Percentiles rank a stretch among this genome's conserved stretches.
These are phyloP conservation scores for Hozukius guyotensis DNA, from an alignment of 2,797 vertebrate species.

Conservation along the genomic window DNA sequence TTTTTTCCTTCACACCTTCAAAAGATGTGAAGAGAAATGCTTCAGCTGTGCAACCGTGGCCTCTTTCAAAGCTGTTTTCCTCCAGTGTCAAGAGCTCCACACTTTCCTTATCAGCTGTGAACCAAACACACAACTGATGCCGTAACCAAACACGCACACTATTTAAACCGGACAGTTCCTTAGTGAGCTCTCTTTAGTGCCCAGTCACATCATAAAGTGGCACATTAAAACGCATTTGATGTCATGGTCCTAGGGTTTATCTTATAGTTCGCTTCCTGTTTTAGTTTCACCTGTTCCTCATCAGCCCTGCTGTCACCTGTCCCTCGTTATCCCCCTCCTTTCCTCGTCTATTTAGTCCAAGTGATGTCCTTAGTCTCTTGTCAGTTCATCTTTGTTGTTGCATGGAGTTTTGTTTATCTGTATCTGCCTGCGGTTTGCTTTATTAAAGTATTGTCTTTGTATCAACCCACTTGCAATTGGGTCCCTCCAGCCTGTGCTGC, in stretches of 20 bases:
- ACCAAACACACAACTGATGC: constrained; percentile 9
- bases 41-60: constrained; percentile 21
- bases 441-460: too few species aligned
- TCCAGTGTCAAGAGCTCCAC: neutral
- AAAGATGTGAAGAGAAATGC: constrained; percentile 35
- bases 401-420: too few species aligned
- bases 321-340: neutral
- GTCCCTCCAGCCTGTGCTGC: too few species aligned
- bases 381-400: too few species aligned
- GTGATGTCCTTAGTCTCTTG: too few species aligned
- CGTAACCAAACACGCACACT: neutral
- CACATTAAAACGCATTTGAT: neutral
- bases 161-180: neutral
- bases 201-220: neutral
- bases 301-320: neutral
- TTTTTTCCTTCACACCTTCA: constrained; percentile 56
- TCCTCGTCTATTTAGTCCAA: too few species aligned
- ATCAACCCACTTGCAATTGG: too few species aligned
- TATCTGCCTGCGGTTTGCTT: too few species aligned
- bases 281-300: too few species aligned
- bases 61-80: constrained; percentile 3
- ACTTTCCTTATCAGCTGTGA: constrained; percentile 18
- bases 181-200: neutral
- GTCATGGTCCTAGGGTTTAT: too few species aligned
- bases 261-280: too few species aligned